A percentile compares a stretch with the other conserved stretches of the same genome.
Evolutionary conservation across 1,140 invertebrate genomes (phyloP).

Genomic region (Penaeus japonicus): DNA sequence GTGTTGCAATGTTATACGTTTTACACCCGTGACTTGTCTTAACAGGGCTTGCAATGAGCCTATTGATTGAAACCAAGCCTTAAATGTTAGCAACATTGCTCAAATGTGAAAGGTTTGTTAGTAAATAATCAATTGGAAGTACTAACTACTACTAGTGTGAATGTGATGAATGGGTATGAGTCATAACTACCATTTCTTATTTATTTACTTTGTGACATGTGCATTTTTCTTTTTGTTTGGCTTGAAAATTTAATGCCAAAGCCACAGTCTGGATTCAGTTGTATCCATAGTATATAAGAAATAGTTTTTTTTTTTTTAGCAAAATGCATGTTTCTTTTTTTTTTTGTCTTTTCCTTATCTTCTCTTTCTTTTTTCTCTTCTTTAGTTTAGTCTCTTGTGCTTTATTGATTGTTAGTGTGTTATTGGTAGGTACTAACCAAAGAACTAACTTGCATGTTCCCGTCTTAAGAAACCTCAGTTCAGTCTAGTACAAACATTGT

Average conservation of each 20-base stretch:
- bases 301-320: neutral
- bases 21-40: too few species aligned
- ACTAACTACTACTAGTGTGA: too few species aligned
- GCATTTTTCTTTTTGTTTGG: neutral
- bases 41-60: too few species aligned
- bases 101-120: too few species aligned
- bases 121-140: too few species aligned
- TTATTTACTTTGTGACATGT: neutral
- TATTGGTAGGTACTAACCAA: conserved; percentile 6
- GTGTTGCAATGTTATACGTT: too few species aligned
- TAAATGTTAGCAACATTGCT: too few species aligned
- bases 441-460: conserved; percentile 9
- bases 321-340: neutral
- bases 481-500: neutral
- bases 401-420: neutral
- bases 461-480: neutral
- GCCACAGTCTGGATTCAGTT: neutral
- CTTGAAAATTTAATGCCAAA: neutral
- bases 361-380: too few species aligned
- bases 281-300: neutral
- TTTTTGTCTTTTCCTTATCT: neutral
- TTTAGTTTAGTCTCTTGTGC: neutral
- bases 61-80: too few species aligned
- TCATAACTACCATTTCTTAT: neutral
- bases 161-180: too few species aligned